Evolutionary conservation across 2,888 invertebrate genomes (phyloP).

Genomic region (Heliconius charithonia): DNA sequence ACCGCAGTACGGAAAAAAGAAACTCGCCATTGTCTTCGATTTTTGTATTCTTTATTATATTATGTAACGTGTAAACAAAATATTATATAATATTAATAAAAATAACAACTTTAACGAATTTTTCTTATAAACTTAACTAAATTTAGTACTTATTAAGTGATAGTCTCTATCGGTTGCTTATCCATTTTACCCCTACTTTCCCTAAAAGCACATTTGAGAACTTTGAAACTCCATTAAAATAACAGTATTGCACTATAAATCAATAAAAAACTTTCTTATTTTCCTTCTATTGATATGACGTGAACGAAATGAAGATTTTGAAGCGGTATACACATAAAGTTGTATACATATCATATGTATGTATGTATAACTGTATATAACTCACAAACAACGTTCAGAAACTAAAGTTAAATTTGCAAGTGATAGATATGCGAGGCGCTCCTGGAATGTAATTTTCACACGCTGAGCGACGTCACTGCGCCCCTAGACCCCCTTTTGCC

Average conservation of each 20-base stretch:
- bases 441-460: slow-evolving; percentile 84
- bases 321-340: slow-evolving; percentile 12
- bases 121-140: no score
- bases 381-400: slow-evolving; percentile 58
- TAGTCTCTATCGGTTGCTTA: neutral
- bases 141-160: no score
- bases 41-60: no score
- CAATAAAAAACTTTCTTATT: neutral
- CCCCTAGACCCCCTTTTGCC: slow-evolving; percentile 52
- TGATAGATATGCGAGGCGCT: slow-evolving; percentile 83
- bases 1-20: no score
- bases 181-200: neutral
- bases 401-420: slow-evolving; percentile 84
- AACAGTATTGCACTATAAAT: neutral
- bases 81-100: no score
- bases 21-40: no score
- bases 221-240: slow-evolving; percentile 1
- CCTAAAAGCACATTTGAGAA: neutral
- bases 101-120: no score
- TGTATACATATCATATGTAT: slow-evolving; percentile 3
- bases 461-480: slow-evolving; percentile 76
- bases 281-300: neutral
- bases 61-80: no score
- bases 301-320: slow-evolving; percentile 36
- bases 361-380: slow-evolving; percentile 25